Percentiles rank a stretch among this genome's conserved stretches.
Evolutionary conservation across 1,140 invertebrate genomes (phyloP).

Genomic region (Hypsibius dujardini): DNA sequence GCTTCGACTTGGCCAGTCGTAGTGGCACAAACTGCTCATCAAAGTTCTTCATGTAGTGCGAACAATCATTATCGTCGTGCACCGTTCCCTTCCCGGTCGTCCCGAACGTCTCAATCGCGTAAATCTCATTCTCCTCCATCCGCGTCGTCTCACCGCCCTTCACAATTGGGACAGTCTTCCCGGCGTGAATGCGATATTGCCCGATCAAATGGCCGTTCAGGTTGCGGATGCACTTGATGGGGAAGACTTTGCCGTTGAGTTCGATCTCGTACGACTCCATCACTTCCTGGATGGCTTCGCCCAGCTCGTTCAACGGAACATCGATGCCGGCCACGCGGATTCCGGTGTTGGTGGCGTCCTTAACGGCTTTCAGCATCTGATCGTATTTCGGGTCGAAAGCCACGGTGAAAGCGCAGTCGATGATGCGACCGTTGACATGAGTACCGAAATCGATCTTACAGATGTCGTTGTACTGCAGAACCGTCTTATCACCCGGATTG

Average conservation of each 20-base stretch:
- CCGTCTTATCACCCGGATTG: conserved; percentile 88
- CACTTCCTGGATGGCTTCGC: conserved; percentile 90
- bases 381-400: conserved; percentile 95
- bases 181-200: conserved; percentile 91
- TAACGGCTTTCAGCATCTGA: conserved; percentile 51
- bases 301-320: conserved; percentile 88
- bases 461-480: conserved; percentile 86
- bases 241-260: conserved; percentile 87
- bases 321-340: conserved; percentile 74
- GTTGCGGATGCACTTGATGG: conserved; percentile 92
- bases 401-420: conserved; percentile 95
- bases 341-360: conserved; percentile 4
- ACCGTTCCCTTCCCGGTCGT: conserved; percentile 90
- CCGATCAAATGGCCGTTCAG: conserved; percentile 95
- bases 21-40: conserved; percentile 78
- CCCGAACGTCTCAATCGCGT: conserved; percentile 98
- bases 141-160: conserved; percentile 89
- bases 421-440: conserved; percentile 93
- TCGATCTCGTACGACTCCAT: conserved; percentile 99
- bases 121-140: conserved; percentile 99
- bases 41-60: conserved; percentile 99
- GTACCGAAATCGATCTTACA: conserved; percentile 99
- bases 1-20: conserved; percentile 67
- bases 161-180: conserved; percentile 98
- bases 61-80: conserved; percentile 96